phyloP scores from a whole-genome alignment of 2,113 vertebrate genomes.

The Misgurnus anguillicaudatus region DNA sequence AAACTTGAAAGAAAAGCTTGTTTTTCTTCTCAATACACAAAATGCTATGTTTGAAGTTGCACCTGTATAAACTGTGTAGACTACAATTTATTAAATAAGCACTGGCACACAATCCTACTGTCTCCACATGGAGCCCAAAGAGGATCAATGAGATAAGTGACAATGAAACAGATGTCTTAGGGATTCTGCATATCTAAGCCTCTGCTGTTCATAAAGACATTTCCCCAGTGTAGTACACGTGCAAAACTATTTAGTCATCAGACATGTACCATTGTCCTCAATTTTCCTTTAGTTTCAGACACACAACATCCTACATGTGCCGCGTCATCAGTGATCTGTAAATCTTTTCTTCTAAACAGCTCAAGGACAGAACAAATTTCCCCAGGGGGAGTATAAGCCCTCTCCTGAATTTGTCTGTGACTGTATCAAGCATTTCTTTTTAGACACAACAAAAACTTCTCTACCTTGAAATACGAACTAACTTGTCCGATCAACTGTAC shows the following conservation, averaged over 20 bases:
- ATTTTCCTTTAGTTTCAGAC: neutral
- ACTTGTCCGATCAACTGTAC: neutral
- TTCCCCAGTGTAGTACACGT: neutral
- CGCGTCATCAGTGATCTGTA: neutral
- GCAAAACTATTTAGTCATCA: neutral
- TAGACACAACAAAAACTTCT: neutral
- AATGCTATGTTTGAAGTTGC: no score
- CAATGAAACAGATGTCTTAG: constrained; percentile 17
- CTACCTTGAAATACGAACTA: neutral
- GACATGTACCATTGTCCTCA: neutral
- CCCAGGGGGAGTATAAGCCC: neutral
- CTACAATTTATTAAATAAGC: no score
- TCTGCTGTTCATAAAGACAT: neutral
- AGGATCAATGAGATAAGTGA: constrained; percentile 45
- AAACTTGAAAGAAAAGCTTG: no score
- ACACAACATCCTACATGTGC: neutral
- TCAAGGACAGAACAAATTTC: neutral
- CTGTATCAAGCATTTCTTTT: neutral
- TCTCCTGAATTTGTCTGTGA: neutral
- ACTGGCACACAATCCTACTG: neutral
- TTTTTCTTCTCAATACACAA: no score
- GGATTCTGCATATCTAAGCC: constrained; percentile 41
- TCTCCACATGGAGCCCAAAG: constrained; percentile 7
- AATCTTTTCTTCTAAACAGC: constrained; percentile 7
- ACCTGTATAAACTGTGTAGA: no score